These are phyloP conservation scores for Baccha elongata DNA, from an alignment of 2,888 invertebrate genomes.

Conservation along the genomic window DNA sequence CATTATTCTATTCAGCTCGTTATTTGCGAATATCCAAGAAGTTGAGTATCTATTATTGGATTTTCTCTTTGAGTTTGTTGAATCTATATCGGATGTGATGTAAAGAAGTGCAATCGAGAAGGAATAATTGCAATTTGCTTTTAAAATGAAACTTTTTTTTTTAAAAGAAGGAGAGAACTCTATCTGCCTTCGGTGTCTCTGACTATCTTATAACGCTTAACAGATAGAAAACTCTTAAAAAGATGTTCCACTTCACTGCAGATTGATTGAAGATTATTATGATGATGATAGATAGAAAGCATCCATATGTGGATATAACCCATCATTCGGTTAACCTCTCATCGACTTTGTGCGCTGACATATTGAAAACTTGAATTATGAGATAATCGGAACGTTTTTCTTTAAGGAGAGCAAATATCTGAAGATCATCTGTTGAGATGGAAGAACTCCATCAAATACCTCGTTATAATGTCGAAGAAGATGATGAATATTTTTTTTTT, in stretches of 20 bases:
- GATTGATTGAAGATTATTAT: slow-evolving; percentile 51
- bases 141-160: slow-evolving; percentile 33
- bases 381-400: slow-evolving; percentile 68
- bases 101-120: slow-evolving; percentile 58
- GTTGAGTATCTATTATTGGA: slow-evolving; percentile 36
- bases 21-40: slow-evolving; percentile 21
- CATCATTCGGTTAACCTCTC: slow-evolving; percentile 54
- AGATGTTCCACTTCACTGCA: slow-evolving; percentile 70
- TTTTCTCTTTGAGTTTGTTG: slow-evolving; percentile 6
- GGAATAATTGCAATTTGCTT: slow-evolving; percentile 49
- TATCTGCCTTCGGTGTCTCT: slow-evolving; percentile 12
- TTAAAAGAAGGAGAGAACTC: too few relatives aligned
- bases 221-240: background rate
- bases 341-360: slow-evolving; percentile 46
- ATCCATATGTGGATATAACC: slow-evolving; percentile 41
- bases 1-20: slow-evolving; percentile 56
- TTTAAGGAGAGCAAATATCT: slow-evolving; percentile 49
- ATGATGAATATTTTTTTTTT: background rate
- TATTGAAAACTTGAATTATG: slow-evolving; percentile 68
- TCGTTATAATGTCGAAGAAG: background rate
- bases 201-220: background rate
- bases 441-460: background rate
- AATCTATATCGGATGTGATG: slow-evolving; percentile 46
- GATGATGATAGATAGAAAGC: slow-evolving; percentile 38
- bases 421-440: background rate